phyloP scores from a whole-genome alignment of 2,113 vertebrate species.

The Tyto alba region DNA sequence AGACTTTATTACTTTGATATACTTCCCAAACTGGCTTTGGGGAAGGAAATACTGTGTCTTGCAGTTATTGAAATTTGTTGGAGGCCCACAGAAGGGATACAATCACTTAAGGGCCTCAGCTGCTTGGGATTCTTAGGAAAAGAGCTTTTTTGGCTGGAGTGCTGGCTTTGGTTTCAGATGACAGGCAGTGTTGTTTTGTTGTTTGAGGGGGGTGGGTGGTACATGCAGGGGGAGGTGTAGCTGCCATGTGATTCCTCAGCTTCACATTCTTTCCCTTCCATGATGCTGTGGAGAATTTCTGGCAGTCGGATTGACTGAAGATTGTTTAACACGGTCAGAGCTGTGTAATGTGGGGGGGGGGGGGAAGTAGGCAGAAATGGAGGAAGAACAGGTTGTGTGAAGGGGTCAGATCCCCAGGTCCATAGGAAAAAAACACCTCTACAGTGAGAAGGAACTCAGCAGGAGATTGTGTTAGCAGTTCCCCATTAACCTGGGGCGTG shows the following conservation, averaged over 20 bases:
- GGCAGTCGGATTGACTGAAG: constrained; percentile 29
- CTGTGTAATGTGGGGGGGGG: constrained; percentile 3
- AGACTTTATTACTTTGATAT: constrained; percentile 3
- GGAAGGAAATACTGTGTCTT: constrained; percentile 70
- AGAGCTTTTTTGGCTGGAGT: constrained; percentile 26
- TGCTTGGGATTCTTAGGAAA: constrained; percentile 65
- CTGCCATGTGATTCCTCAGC: constrained; percentile 49
- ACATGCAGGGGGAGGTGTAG: constrained; percentile 39
- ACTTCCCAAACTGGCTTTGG: constrained; percentile 44
- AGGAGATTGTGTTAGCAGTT: neutral
- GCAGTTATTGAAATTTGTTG: constrained; percentile 30
- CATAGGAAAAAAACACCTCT: neutral
- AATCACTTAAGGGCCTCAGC: constrained; percentile 67
- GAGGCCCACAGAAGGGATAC: constrained; percentile 73
- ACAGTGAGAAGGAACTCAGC: neutral
- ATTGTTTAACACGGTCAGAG: neutral
- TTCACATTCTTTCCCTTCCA: constrained; percentile 57
- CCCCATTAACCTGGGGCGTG: neutral
- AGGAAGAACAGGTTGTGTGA: neutral
- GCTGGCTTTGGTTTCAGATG: constrained; percentile 40
- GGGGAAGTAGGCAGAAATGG: neutral
- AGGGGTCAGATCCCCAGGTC: neutral
- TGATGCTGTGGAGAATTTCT: constrained; percentile 68
- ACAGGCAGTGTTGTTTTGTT: constrained; percentile 67
- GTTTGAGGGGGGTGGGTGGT: constrained; percentile 42